Conservation (phyloP, 2,113 vertebrate genomes). For the Chelonoidis abingdonii region DNA sequence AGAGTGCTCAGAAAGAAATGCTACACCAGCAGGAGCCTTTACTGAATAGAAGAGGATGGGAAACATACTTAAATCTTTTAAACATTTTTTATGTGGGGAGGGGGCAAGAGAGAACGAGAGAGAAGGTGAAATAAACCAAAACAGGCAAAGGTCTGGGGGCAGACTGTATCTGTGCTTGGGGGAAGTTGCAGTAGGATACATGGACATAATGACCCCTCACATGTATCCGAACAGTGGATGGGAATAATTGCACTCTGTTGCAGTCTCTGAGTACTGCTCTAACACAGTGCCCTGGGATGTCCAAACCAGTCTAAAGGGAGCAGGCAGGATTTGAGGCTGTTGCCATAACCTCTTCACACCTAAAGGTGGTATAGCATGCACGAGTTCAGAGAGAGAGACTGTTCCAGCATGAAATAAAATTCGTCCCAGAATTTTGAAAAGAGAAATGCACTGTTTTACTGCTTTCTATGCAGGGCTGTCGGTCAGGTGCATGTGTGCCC, state of each 20-base stretch:
- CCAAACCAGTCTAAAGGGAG: constrained; percentile 7
- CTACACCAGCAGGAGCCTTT: background rate
- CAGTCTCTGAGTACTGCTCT: constrained; percentile 20
- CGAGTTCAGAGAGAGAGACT: constrained; percentile 37
- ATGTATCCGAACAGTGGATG: constrained; percentile 33
- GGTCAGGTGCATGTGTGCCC: constrained; percentile 38
- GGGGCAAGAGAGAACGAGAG: background rate
- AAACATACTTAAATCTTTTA: background rate
- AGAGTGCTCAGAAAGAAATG: background rate
- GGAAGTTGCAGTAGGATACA: too few species aligned
- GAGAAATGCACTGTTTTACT: background rate
- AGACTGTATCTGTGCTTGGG: too few species aligned
- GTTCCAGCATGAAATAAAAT: constrained; percentile 31
- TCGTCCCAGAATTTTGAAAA: background rate
- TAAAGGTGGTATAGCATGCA: constrained; percentile 12
- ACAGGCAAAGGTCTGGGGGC: too few species aligned
- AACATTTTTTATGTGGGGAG: background rate
- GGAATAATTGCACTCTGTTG: background rate
- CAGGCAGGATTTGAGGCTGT: constrained; percentile 32
- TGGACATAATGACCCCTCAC: constrained; percentile 9
- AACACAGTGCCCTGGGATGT: constrained; percentile 47
- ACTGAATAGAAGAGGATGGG: constrained; percentile 23
- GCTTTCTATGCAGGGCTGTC: background rate
- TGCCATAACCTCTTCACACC: constrained; percentile 47
- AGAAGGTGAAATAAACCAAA: background rate